These are phyloP conservation scores for Aptenodytes forsteri DNA, from an alignment of 2,113 vertebrate genomes.

Conservation along the genomic window DNA sequence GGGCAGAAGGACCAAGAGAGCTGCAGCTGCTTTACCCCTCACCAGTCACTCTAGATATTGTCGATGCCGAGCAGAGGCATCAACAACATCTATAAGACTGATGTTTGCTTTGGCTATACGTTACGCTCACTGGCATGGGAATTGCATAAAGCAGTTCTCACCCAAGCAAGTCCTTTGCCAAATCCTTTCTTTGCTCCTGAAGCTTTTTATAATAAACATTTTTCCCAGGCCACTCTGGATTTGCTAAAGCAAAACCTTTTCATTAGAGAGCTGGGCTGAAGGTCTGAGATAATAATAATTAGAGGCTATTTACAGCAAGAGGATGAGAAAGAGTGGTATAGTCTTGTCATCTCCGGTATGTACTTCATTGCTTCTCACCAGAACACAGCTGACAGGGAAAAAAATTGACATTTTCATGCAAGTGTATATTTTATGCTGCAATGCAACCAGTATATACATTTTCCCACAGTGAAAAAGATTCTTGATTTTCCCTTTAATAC, in stretches of 20 bases:
- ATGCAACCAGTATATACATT: neutral
- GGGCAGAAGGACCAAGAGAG: neutral
- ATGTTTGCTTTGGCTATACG: neutral
- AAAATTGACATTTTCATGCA: neutral
- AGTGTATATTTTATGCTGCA: neutral
- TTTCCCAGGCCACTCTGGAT: neutral
- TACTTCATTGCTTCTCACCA: neutral
- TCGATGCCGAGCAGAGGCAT: neutral
- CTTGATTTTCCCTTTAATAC: neutral
- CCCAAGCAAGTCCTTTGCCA: neutral
- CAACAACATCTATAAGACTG: neutral
- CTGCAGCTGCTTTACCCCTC: neutral
- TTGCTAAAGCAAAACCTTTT: constrained; percentile 24
- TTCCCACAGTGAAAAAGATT: neutral
- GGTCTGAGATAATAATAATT: constrained; percentile 22
- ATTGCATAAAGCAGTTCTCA: neutral
- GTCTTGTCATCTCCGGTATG: neutral
- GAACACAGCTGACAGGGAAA: neutral
- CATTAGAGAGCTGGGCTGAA: neutral
- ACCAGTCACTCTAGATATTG: neutral
- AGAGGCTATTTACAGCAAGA: neutral
- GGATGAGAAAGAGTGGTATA: neutral
- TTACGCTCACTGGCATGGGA: neutral
- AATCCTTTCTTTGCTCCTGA: neutral
- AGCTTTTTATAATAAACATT: neutral